phyloP scores from a whole-genome alignment of 2,797 vertebrate species.

The Ambastaia sidthimunki region DNA sequence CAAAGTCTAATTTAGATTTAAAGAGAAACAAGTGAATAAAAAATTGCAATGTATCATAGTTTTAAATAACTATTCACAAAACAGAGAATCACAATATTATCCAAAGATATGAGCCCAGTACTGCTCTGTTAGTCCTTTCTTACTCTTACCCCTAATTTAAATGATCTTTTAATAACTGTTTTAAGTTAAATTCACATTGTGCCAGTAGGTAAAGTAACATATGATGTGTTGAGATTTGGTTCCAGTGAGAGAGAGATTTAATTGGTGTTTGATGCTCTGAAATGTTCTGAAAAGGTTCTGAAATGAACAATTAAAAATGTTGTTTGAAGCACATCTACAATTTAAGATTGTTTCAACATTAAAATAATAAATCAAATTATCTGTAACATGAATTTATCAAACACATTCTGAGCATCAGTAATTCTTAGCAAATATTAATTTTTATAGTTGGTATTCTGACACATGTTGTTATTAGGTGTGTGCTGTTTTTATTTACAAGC shows the following conservation, averaged over 20 bases:
- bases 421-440: conserved; percentile 35
- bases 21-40: neutral
- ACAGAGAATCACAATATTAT: neutral
- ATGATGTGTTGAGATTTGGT: conserved; percentile 6
- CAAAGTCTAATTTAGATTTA: neutral
- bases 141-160: neutral
- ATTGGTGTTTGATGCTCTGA: conserved; percentile 19
- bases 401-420: conserved; percentile 32
- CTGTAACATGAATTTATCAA: conserved; percentile 37
- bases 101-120: neutral
- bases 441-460: conserved; percentile 31
- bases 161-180: neutral
- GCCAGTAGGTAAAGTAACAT: neutral
- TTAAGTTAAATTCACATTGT: neutral
- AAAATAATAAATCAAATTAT: conserved; percentile 47
- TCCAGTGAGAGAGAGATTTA: conserved; percentile 26
- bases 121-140: neutral
- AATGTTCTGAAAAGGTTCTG: conserved; percentile 8
- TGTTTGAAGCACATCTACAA: neutral
- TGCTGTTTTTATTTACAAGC: neutral
- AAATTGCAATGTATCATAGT: neutral
- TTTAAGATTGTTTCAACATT: conserved; percentile 17
- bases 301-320: conserved; percentile 26
- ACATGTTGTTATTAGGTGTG: neutral
- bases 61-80: neutral